Evolutionary conservation across 2,888 invertebrate species (phyloP).

Genomic region (Blastobasis lacticolella): DNA sequence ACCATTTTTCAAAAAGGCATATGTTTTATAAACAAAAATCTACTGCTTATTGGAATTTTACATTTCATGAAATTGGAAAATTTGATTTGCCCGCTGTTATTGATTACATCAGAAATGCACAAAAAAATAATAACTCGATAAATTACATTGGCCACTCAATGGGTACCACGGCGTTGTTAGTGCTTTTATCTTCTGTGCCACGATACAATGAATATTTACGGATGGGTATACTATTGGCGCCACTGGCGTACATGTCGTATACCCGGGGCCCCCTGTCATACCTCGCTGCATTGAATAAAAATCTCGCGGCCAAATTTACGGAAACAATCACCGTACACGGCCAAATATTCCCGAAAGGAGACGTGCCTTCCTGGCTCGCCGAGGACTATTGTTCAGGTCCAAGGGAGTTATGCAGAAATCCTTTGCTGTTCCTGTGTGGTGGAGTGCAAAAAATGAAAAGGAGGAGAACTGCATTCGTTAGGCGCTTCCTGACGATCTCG

Average conservation of each 20-base stretch:
- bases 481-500: conserved; percentile 38
- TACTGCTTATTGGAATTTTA: conserved; percentile 43
- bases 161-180: conserved; percentile 48
- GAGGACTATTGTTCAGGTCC: conserved; percentile 36
- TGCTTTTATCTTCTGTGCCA: conserved; percentile 38
- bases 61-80: conserved; percentile 52
- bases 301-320: conserved; percentile 26
- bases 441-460: conserved; percentile 18
- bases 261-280: conserved; percentile 35
- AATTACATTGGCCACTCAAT: conserved; percentile 54
- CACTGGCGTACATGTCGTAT: conserved; percentile 41
- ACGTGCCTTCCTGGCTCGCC: conserved; percentile 35
- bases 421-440: conserved; percentile 46
- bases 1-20: conserved; percentile 48
- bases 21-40: conserved; percentile 23
- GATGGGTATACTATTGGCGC: conserved; percentile 44
- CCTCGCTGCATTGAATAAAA: conserved; percentile 23
- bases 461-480: conserved; percentile 31
- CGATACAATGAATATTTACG: conserved; percentile 40
- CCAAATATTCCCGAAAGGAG: conserved; percentile 40
- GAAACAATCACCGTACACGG: conserved; percentile 28
- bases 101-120: conserved; percentile 37
- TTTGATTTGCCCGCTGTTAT: conserved; percentile 44
- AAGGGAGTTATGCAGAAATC: conserved; percentile 40
- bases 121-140: conserved; percentile 30